A percentile compares a stretch with the other conserved stretches of the same genome.
Conservation (phyloP, 92 coral and sea anemone genomes). For the Heliopora coerulea region DNA sequence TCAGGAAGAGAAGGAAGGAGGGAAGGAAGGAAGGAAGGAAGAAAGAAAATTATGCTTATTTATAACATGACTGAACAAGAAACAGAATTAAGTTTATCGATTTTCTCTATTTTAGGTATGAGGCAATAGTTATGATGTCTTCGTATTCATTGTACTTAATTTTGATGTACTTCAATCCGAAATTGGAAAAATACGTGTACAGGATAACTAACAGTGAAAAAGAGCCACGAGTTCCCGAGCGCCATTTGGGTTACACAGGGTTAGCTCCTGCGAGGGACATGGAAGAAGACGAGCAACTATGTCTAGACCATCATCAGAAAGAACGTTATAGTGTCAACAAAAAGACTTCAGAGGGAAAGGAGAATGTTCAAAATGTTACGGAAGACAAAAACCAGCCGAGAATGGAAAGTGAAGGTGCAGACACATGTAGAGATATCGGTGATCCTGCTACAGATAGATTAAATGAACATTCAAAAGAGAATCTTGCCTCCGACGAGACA, state of each 20-base stretch:
- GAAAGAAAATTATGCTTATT: no score
- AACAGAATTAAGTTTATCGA: no score
- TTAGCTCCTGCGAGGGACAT: conserved; percentile 34
- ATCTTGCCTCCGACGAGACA: no score
- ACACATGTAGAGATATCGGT: no score
- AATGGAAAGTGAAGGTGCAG: no score
- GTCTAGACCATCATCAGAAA: conserved; percentile 23
- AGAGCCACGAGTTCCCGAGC: conserved; percentile 54
- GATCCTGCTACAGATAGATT: no score
- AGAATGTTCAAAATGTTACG: not conserved
- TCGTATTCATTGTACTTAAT: conserved; percentile 88
- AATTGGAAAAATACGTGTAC: conserved; percentile 79
- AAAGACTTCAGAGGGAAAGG: conserved; percentile 3
- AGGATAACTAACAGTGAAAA: conserved; percentile 75
- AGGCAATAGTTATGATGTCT: conserved; percentile 94
- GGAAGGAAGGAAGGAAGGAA: no score
- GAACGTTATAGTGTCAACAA: not conserved
- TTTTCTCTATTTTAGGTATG: conserved; percentile 63
- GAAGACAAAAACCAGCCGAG: no score
- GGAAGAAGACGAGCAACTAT: conserved; percentile 28
- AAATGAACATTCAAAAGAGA: no score
- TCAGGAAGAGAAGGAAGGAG: no score
- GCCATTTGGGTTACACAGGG: conserved; percentile 41
- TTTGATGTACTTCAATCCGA: conserved; percentile 93
- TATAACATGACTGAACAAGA: no score